A percentile compares a stretch with the other conserved stretches of the same genome.
These are phyloP conservation scores for Artibeus jamaicensis DNA, from an alignment of 2,797 vertebrate genomes.

Conservation along the genomic window DNA sequence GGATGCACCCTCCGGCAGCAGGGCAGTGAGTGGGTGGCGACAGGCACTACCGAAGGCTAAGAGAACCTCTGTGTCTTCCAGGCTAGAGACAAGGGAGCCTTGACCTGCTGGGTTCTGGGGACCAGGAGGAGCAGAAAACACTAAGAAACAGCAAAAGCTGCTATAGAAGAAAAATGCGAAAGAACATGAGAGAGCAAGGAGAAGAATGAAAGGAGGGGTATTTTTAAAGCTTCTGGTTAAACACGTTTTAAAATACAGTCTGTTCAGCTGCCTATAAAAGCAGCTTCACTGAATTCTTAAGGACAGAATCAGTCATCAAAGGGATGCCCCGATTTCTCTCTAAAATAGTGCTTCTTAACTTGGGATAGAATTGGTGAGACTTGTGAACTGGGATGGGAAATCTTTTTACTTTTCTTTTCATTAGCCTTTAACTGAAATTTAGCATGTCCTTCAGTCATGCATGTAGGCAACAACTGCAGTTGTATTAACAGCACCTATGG, in stretches of 20 bases:
- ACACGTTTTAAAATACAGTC: constrained; percentile 66
- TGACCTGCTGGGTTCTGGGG: neutral
- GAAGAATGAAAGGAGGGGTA: constrained; percentile 44
- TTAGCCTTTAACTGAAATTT: neutral
- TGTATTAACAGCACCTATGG: neutral
- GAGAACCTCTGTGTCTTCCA: neutral
- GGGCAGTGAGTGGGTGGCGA: neutral
- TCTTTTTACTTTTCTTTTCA: constrained; percentile 37
- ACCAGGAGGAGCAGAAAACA: neutral
- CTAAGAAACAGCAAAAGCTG: neutral
- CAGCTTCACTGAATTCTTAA: constrained; percentile 67
- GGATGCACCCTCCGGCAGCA: neutral
- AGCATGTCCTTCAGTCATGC: neutral
- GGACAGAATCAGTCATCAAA: constrained; percentile 65
- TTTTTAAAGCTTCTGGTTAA: constrained; percentile 69
- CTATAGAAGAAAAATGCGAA: neutral
- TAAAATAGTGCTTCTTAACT: constrained; percentile 52
- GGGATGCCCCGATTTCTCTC: constrained; percentile 49
- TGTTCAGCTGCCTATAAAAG: constrained; percentile 65
- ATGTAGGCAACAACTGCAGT: neutral
- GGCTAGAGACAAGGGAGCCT: neutral
- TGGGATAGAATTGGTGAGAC: constrained; percentile 1
- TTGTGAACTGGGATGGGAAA: neutral
- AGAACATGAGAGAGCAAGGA: constrained; percentile 19
- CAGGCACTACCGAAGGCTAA: neutral